A percentile compares a stretch with the other conserved stretches of the same genome.
phyloP scores from a whole-genome alignment of 2,888 invertebrate genomes.

The Drosophila imparisetae region DNA sequence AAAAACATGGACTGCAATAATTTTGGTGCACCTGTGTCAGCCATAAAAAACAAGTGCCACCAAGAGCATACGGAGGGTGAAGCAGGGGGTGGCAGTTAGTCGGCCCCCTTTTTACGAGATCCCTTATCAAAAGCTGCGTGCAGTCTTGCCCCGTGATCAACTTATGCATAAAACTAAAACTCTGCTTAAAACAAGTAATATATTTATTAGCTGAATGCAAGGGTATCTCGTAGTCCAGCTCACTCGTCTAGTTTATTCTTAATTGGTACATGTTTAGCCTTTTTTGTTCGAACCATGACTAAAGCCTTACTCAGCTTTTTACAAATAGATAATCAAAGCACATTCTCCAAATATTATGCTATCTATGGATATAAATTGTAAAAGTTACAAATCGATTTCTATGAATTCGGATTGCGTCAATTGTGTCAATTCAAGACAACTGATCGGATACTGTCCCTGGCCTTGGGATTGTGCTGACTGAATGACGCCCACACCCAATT shows the following conservation, averaged over 20 bases:
- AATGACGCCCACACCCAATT: not conserved
- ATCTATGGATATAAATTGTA: not conserved
- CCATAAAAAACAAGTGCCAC: no score
- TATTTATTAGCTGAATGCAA: not conserved
- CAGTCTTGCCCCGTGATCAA: not conserved
- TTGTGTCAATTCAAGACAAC: conserved; percentile 10
- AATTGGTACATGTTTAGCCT: not conserved
- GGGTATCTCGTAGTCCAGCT: not conserved
- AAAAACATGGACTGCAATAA: not conserved
- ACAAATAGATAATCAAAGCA: not conserved
- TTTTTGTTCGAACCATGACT: not conserved
- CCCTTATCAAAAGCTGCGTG: no score
- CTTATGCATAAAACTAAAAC: not conserved
- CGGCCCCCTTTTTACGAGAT: no score
- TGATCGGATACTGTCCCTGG: conserved; percentile 1
- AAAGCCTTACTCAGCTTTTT: conserved; percentile 23
- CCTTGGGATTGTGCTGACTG: conserved; percentile 1
- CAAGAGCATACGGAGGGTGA: no score
- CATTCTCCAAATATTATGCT: not conserved
- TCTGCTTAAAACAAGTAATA: not conserved
- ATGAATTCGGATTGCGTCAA: conserved; percentile 4
- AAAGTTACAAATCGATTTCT: conserved; percentile 6
- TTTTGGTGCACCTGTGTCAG: not conserved
- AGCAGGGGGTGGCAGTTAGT: no score
- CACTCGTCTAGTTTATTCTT: not conserved